phyloP scores from a whole-genome alignment of 1,140 invertebrate species.

The Drosophila tropicalis region DNA sequence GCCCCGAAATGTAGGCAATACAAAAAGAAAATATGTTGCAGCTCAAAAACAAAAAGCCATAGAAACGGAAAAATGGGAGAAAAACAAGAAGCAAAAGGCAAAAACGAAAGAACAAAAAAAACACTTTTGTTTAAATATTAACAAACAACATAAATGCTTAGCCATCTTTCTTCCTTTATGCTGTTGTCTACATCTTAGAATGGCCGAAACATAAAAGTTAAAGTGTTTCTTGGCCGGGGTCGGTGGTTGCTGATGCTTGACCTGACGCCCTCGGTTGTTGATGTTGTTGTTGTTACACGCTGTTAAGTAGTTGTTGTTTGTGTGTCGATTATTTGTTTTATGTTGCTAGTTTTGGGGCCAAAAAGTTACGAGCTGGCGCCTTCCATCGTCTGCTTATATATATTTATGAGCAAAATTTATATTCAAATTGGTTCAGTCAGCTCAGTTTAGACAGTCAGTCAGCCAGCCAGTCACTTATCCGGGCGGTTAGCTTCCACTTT shows the following conservation, averaged over 20 bases:
- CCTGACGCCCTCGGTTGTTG: slow-evolving; percentile 47
- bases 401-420: slow-evolving; percentile 57
- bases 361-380: slow-evolving; percentile 52
- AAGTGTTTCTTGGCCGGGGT: slow-evolving; percentile 33
- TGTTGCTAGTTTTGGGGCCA: slow-evolving; percentile 34
- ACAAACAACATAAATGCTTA: slow-evolving; percentile 32
- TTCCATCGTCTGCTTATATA: slow-evolving; percentile 52
- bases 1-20: slow-evolving; percentile 13
- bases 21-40: slow-evolving; percentile 43
- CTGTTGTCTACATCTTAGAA: background rate
- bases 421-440: slow-evolving; percentile 50
- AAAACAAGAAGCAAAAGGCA: background rate
- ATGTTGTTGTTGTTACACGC: slow-evolving; percentile 3
- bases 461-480: slow-evolving; percentile 4
- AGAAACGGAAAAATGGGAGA: background rate
- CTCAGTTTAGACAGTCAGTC: background rate
- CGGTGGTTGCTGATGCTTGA: slow-evolving; percentile 38
- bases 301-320: slow-evolving; percentile 46
- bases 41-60: slow-evolving; percentile 22
- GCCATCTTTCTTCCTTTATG: background rate
- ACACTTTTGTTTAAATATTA: slow-evolving; percentile 72
- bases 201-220: slow-evolving; percentile 53
- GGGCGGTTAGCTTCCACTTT: slow-evolving; percentile 9
- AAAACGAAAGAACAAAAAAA: background rate
- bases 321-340: slow-evolving; percentile 44